Evolutionary conservation across 2,888 invertebrate species (phyloP).

Genomic region (Eristalis intricaria): DNA sequence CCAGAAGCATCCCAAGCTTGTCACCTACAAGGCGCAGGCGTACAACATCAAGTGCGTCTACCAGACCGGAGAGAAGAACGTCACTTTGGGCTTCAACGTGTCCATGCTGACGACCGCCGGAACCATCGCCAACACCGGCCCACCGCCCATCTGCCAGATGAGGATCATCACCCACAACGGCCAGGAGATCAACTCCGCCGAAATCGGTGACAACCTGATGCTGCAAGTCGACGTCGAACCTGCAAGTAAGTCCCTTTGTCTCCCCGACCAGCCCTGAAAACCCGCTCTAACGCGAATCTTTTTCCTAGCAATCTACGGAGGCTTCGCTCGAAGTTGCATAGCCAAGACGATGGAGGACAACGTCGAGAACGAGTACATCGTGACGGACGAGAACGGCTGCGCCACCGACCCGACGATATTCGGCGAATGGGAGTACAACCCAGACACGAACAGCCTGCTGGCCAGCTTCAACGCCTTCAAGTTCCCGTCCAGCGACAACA

Average conservation of each 20-base stretch:
- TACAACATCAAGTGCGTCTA: conserved; percentile 98
- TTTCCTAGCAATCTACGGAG: conserved; percentile 91
- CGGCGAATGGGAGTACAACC: conserved; percentile 95
- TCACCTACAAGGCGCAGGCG: conserved; percentile 96
- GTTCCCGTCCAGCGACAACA: conserved; percentile 96
- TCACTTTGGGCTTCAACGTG: conserved; percentile 95
- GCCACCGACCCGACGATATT: conserved; percentile 96
- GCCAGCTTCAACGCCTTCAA: conserved; percentile 97
- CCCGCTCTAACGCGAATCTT: neutral
- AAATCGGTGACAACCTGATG: conserved; percentile 94
- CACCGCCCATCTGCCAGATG: conserved; percentile 96
- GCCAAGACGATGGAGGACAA: conserved; percentile 95
- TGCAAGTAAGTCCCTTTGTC: conserved; percentile 82
- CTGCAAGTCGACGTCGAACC: conserved; percentile 93
- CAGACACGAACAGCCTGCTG: conserved; percentile 91
- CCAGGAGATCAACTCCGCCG: conserved; percentile 93
- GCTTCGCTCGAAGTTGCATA: conserved; percentile 95
- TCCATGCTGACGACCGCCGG: conserved; percentile 97
- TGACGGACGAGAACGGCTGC: conserved; percentile 96
- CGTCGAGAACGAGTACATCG: conserved; percentile 94
- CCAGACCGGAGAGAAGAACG: conserved; percentile 95
- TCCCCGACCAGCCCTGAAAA: neutral
- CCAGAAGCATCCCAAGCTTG: conserved; percentile 97
- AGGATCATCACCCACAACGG: conserved; percentile 93
- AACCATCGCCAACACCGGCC: conserved; percentile 96